phyloP scores from a whole-genome alignment of 2,888 invertebrate genomes.

The Idaea aversata region DNA sequence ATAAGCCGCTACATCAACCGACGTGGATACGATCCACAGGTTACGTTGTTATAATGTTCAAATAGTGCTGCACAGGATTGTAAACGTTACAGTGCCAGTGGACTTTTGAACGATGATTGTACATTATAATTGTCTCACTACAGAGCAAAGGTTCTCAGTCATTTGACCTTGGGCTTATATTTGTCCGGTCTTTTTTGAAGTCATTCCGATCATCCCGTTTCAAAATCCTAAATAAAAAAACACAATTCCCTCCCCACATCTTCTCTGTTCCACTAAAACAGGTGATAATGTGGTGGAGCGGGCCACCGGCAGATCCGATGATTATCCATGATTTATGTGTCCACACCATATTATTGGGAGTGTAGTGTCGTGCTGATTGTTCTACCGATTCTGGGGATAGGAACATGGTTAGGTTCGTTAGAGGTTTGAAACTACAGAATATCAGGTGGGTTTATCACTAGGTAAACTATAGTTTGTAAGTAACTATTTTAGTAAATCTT shows the following conservation, averaged over 20 bases:
- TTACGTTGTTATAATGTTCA: too few relatives aligned
- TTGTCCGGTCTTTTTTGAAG: too few relatives aligned
- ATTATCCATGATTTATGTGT: conserved; percentile 53
- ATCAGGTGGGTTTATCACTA: background rate
- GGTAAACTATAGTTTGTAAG: background rate
- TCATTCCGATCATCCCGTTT: too few relatives aligned
- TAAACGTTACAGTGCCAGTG: too few relatives aligned
- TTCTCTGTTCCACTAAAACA: conserved; percentile 39
- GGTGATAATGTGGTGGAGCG: conserved; percentile 71
- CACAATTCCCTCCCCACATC: conserved; percentile 31
- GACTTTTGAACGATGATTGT: too few relatives aligned
- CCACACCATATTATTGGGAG: conserved; percentile 34
- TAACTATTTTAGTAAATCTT: background rate
- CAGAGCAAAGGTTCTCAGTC: too few relatives aligned
- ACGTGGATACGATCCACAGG: too few relatives aligned
- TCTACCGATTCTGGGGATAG: background rate
- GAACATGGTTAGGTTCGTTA: background rate
- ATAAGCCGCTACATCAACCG: too few relatives aligned
- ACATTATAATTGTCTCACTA: too few relatives aligned
- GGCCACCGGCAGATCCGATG: conserved; percentile 50
- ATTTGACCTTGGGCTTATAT: too few relatives aligned
- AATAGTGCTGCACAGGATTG: too few relatives aligned
- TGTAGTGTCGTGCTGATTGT: background rate
- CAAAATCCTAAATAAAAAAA: background rate
- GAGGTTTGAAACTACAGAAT: background rate